Conservation (phyloP, 1,140 invertebrate species). For the Nilaparvata lugens region DNA sequence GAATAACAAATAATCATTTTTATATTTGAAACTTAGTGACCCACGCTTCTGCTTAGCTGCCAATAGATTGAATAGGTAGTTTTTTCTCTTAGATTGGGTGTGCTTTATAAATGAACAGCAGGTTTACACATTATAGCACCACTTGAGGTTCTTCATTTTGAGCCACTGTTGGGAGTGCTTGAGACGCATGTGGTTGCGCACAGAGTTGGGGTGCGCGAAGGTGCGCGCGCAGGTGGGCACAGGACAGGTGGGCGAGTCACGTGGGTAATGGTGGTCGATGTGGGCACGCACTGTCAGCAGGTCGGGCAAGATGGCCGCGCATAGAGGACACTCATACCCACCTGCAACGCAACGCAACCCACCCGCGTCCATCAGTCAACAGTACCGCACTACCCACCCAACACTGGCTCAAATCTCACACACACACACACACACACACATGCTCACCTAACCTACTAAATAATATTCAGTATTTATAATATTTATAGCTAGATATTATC, state of each 20-base stretch:
- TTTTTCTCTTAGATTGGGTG: too few relatives aligned
- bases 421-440: too few relatives aligned
- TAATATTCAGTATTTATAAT: too few relatives aligned
- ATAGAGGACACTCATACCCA: slow-evolving; percentile 52
- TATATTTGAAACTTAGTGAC: too few relatives aligned
- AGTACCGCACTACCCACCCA: too few relatives aligned
- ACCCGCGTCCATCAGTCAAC: slow-evolving; percentile 33
- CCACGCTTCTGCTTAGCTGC: too few relatives aligned
- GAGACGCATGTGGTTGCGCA: slow-evolving; percentile 72
- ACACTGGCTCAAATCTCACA: too few relatives aligned
- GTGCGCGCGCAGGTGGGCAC: slow-evolving; percentile 59
- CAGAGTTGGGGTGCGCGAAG: slow-evolving; percentile 71
- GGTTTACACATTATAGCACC: slow-evolving; percentile 37
- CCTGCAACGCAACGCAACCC: slow-evolving; percentile 18
- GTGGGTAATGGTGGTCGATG: slow-evolving; percentile 68
- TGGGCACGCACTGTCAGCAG: slow-evolving; percentile 57
- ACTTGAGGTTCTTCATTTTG: slow-evolving; percentile 69
- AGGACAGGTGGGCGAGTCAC: slow-evolving; percentile 68
- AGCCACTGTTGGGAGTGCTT: slow-evolving; percentile 71
- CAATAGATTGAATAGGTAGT: too few relatives aligned
- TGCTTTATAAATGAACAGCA: too few relatives aligned
- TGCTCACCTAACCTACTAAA: too few relatives aligned
- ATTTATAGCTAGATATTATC: too few relatives aligned
- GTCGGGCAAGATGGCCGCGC: slow-evolving; percentile 48
- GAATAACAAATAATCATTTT: too few relatives aligned